Conservation (phyloP, 2,888 invertebrate species). For the Acanthoscelides obtectus region DNA sequence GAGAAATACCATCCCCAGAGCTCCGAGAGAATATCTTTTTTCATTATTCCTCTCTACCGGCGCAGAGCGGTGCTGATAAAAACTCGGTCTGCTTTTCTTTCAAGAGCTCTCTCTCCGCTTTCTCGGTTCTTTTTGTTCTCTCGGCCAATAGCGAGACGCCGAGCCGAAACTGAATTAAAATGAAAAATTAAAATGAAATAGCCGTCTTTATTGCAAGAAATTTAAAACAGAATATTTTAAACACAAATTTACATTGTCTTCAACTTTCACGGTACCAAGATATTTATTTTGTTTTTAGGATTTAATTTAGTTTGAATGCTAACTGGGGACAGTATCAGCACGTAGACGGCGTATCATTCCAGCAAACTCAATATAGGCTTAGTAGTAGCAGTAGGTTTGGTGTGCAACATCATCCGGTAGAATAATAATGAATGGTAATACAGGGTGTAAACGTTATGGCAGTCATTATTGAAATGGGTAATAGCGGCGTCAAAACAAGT, state of each 20-base stretch:
- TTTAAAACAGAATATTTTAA: conserved; percentile 41
- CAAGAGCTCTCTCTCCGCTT: conserved; percentile 1
- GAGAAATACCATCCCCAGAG: neutral
- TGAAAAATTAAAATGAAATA: conserved; percentile 43
- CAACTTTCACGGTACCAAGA: conserved; percentile 11
- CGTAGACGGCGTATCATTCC: neutral
- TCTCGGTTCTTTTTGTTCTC: conserved; percentile 9
- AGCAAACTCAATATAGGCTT: too few species aligned
- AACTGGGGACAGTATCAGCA: conserved; percentile 7
- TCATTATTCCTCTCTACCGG: neutral
- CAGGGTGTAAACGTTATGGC: too few species aligned
- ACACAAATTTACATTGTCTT: conserved; percentile 34
- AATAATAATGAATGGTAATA: too few species aligned
- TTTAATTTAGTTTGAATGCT: conserved; percentile 18
- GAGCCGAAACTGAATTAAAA: conserved; percentile 40
- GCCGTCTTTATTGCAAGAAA: conserved; percentile 41
- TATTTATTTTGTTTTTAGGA: conserved; percentile 11
- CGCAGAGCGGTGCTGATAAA: neutral
- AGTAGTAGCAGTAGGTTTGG: too few species aligned
- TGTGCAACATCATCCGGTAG: too few species aligned
- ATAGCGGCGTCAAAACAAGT: too few species aligned
- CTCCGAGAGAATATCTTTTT: neutral
- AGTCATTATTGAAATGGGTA: too few species aligned
- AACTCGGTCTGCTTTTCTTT: conserved; percentile 26
- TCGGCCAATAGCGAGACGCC: conserved; percentile 19